Conservation (phyloP, 1,140 invertebrate species). For the Cherax quadricarinatus region DNA sequence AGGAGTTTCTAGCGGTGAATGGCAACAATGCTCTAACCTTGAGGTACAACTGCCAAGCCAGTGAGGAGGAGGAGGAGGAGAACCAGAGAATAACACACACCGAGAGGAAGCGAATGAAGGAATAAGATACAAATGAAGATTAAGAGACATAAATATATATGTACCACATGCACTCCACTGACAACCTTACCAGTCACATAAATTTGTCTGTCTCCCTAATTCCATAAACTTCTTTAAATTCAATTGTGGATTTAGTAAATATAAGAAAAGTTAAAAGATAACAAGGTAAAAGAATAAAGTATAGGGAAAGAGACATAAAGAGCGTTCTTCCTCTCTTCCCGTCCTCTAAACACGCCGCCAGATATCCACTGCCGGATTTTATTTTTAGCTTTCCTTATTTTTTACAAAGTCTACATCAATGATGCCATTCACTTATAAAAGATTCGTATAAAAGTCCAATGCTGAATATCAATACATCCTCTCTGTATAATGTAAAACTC, state of each 20-base stretch:
- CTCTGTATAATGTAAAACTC: neutral
- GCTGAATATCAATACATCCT: neutral
- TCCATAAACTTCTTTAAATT: neutral
- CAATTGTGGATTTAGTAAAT: neutral
- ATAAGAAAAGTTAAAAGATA: neutral
- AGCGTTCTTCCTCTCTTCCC: constrained; percentile 44
- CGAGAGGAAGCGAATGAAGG: constrained; percentile 65
- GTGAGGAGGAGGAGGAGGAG: constrained; percentile 29
- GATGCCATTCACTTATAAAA: neutral
- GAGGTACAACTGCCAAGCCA: constrained; percentile 64
- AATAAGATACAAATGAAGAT: constrained; percentile 46
- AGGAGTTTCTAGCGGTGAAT: constrained; percentile 24
- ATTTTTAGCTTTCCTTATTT: constrained; percentile 20
- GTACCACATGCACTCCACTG: neutral
- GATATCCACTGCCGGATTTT: constrained; percentile 59
- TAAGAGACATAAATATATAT: neutral
- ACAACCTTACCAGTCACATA: neutral
- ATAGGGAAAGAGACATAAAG: constrained; percentile 47
- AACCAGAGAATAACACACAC: neutral
- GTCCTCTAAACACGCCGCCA: constrained; percentile 59
- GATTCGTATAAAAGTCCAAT: neutral
- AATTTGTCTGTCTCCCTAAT: neutral
- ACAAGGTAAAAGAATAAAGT: constrained; percentile 21
- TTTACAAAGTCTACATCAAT: neutral
- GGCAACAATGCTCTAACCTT: constrained; percentile 64